These are phyloP conservation scores for Temnothorax nylanderi DNA, from an alignment of 1,140 invertebrate species.

Conservation along the genomic window DNA sequence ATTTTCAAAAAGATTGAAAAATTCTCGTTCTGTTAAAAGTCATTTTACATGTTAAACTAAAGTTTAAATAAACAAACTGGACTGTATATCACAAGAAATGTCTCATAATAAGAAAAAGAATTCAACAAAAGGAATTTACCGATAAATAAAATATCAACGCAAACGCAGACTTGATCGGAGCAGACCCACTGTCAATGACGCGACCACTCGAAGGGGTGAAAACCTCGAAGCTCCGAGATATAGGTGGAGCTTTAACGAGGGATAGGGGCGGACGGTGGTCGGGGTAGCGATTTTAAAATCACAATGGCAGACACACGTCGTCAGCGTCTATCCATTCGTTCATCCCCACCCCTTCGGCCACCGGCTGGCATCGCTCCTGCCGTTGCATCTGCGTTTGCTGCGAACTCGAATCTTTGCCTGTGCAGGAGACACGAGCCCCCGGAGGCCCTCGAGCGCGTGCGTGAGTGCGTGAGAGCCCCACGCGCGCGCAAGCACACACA, in stretches of 20 bases:
- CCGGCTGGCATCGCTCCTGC: conserved; percentile 67
- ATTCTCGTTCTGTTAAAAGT: neutral
- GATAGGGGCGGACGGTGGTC: conserved; percentile 67
- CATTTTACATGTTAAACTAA: neutral
- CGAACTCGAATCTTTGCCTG: conserved; percentile 59
- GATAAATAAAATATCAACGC: conserved; percentile 5
- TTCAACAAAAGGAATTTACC: neutral
- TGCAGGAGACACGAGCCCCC: conserved; percentile 50
- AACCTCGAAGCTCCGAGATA: conserved; percentile 32
- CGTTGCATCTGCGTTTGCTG: conserved; percentile 82
- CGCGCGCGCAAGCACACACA: neutral
- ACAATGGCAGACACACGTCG: conserved; percentile 83
- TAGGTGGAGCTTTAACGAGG: conserved; percentile 59
- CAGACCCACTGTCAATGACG: conserved; percentile 6
- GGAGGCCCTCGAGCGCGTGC: conserved; percentile 38
- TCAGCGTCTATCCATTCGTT: conserved; percentile 78
- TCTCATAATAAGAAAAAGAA: neutral
- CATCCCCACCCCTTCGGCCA: conserved; percentile 39
- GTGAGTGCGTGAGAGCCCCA: conserved; percentile 16
- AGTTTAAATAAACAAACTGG: neutral
- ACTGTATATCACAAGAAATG: neutral
- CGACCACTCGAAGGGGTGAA: conserved; percentile 66
- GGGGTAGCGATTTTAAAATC: conserved; percentile 81
- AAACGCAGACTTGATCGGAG: neutral
- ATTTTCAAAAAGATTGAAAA: neutral